Percentiles rank a stretch among this genome's conserved stretches.
phyloP scores from a whole-genome alignment of 2,797 vertebrate species.

The Platyrinchus mystaceus region DNA sequence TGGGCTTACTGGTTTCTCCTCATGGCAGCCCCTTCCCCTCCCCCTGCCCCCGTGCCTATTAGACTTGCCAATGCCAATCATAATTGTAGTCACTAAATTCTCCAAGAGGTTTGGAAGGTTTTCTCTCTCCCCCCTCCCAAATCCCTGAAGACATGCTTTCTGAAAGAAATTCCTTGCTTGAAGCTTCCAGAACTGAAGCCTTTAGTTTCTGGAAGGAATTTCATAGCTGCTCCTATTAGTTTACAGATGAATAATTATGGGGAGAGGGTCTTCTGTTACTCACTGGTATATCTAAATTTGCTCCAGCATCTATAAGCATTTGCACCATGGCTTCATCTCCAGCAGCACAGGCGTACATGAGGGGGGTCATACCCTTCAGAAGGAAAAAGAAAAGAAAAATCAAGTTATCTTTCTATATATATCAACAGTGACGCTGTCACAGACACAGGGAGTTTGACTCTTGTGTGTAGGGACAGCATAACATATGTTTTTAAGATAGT shows the following conservation, averaged over 20 bases:
- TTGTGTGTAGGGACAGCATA: neutral
- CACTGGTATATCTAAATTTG: conserved; percentile 92
- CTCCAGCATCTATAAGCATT: conserved; percentile 96
- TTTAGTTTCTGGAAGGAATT: neutral
- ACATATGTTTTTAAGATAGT: fast-evolving
- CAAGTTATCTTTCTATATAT: neutral
- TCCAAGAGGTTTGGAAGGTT: neutral
- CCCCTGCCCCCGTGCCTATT: neutral
- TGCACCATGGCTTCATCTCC: conserved; percentile 98
- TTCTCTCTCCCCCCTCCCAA: neutral
- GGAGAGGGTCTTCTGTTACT: conserved; percentile 20
- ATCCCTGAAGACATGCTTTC: neutral
- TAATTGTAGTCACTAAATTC: neutral
- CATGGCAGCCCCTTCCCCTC: neutral
- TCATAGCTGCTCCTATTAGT: neutral
- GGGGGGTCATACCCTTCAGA: conserved; percentile 91
- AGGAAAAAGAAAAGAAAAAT: neutral
- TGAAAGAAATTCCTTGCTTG: neutral
- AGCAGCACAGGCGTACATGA: conserved; percentile 96
- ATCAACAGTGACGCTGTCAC: neutral
- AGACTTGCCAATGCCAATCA: neutral
- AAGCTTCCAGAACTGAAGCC: neutral
- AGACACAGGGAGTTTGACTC: fast-evolving
- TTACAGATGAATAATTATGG: neutral
- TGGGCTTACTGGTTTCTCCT: neutral